phyloP scores from a whole-genome alignment of 2,888 invertebrate genomes.

The Mythimna ferrago region DNA sequence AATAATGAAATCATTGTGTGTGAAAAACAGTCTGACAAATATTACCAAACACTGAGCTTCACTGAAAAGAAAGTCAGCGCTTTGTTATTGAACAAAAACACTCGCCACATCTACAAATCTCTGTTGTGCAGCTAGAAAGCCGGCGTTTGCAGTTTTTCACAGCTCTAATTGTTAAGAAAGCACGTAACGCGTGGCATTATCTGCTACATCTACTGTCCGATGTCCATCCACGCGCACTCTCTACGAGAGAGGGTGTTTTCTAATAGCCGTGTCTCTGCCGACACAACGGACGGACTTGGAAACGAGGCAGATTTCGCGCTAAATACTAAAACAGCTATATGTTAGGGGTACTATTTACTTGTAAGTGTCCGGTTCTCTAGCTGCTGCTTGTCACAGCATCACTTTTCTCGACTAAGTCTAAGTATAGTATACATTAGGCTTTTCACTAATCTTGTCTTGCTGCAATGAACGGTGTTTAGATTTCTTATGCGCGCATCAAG shows the following conservation, averaged over 20 bases:
- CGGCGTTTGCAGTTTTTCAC: constrained; percentile 53
- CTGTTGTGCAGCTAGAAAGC: constrained; percentile 42
- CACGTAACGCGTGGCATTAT: constrained; percentile 43
- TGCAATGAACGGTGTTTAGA: background rate
- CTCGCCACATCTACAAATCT: background rate
- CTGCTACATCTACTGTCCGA: constrained; percentile 11
- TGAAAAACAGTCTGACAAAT: background rate
- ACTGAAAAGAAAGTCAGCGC: background rate
- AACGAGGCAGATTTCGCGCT: constrained; percentile 40
- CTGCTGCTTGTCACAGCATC: constrained; percentile 16
- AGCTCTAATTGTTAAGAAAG: constrained; percentile 59
- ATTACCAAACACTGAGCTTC: background rate
- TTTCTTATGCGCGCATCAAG: constrained; percentile 2
- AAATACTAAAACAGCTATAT: constrained; percentile 31
- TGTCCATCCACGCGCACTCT: constrained; percentile 40
- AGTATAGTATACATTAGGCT: constrained; percentile 10
- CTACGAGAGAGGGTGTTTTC: constrained; percentile 54
- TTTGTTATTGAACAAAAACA: constrained; percentile 3
- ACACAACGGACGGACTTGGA: constrained; percentile 42
- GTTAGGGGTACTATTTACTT: background rate
- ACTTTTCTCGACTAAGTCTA: constrained; percentile 23
- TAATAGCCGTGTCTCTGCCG: constrained; percentile 40
- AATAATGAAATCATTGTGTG: background rate
- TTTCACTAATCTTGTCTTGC: constrained; percentile 14
- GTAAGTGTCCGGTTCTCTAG: constrained; percentile 3